Evolutionary conservation across 92 coral and sea anemone genomes (phyloP).

Genomic region (Hydrozoanthus gracilis): DNA sequence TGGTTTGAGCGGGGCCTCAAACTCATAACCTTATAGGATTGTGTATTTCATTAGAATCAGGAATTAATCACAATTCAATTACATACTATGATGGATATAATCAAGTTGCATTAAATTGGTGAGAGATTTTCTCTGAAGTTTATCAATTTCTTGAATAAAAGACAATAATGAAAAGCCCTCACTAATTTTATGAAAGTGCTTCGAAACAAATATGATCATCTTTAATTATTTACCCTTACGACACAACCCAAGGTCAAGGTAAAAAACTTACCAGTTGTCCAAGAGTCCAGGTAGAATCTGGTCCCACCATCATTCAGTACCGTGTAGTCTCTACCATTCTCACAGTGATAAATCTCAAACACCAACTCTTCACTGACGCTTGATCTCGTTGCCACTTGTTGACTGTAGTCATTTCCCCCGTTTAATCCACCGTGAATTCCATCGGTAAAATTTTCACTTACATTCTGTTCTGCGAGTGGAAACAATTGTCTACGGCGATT

Average conservation of each 20-base stretch:
- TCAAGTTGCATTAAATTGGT: too few relatives aligned
- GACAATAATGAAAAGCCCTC: too few relatives aligned
- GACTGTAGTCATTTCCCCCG: slow-evolving; percentile 4
- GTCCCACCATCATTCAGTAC: slow-evolving; percentile 73
- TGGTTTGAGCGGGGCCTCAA: too few relatives aligned
- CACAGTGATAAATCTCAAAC: slow-evolving; percentile 76
- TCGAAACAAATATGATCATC: too few relatives aligned
- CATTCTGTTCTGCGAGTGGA: not conserved
- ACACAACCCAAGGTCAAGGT: not conserved
- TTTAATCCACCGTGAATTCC: not conserved
- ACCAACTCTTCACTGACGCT: slow-evolving; percentile 59
- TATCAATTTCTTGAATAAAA: too few relatives aligned
- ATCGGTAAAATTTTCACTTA: not conserved
- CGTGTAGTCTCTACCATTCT: slow-evolving; percentile 69
- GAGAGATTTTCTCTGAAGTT: too few relatives aligned
- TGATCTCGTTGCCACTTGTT: not conserved
- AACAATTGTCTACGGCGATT: not conserved
- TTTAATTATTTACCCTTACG: too few relatives aligned
- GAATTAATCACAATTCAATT: too few relatives aligned
- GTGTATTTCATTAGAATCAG: too few relatives aligned
- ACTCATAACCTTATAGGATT: too few relatives aligned
- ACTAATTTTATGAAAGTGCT: too few relatives aligned
- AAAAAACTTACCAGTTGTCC: slow-evolving; percentile 72
- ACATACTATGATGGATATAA: too few relatives aligned
- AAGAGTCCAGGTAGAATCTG: slow-evolving; percentile 78